Base-by-base conservation (phyloP, 92 coral and sea anemone species). In the Umimayanthus chanpuru region DNA sequence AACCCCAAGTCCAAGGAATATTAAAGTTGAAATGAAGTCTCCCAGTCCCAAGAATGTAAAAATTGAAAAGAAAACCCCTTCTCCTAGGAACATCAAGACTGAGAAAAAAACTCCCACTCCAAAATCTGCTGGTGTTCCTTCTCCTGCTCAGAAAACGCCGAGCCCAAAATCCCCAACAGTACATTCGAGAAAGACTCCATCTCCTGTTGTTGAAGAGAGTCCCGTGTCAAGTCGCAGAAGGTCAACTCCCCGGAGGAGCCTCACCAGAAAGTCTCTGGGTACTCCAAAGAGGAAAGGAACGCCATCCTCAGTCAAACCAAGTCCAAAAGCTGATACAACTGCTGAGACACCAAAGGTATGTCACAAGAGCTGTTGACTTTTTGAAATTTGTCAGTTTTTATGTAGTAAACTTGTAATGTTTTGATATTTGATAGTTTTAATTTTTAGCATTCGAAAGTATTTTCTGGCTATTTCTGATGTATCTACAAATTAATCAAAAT, bases 121-220 rank as follows among this genome's bases (percentile, higher is more conserved):
- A 65, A 81, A 64, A 7, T 16, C 86, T n/a, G 14, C 64, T n/a
- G 39, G 20, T 15, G 49, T 39, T 29, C 16, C 26, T 16, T 70
- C 86, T 36, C 81, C 68, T 50, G 25, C 77, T 15, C 75, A 66
- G 71, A 77, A 81, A 81, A 80, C 84, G 61, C 56, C 77, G 41
- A 80, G 84, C 41, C 71, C 77, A 23, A 68, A 68, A 68, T 38
- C 81, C 56, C 30, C n/a, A 61, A 21, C 67, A 61, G 67, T 61
- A 3, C 20, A 16, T n/a, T 23, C 67, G 29, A 70, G 64, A 66
- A 82, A 40, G 76, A 65, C 76, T 29, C 86, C 92, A 29, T 56
- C 85, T 44, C 71, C 88, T 32, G 53, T 12, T 29, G 9, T 9
- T 66, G 81, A 81, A 81, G 89, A 76, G 20, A 79, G 88, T 49